phyloP scores from a whole-genome alignment of 2,113 vertebrate species.

The Todiramphus saurophagus region DNA sequence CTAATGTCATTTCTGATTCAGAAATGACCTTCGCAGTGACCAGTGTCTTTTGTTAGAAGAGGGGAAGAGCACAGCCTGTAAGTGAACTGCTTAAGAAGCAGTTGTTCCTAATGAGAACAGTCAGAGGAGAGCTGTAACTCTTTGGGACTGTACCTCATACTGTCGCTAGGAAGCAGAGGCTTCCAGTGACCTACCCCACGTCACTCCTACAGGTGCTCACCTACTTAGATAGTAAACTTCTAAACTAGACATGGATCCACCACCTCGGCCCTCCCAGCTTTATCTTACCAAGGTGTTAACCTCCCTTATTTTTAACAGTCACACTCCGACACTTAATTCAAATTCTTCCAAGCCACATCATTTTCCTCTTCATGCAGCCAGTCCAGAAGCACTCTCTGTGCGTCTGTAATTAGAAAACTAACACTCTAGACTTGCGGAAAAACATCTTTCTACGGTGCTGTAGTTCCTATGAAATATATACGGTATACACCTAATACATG shows the following conservation, averaged over 20 bases:
- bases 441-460: background rate
- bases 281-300: background rate
- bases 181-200: background rate
- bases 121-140: background rate
- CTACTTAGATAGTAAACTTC: background rate
- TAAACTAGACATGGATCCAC: background rate
- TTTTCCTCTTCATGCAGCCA: background rate
- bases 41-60: background rate
- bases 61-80: background rate
- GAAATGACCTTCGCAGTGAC: background rate
- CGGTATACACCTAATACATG: background rate
- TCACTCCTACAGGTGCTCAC: background rate
- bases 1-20: background rate
- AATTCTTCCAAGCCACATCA: background rate
- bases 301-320: background rate
- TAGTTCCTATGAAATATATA: background rate
- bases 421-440: background rate
- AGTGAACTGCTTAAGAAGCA: background rate
- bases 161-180: background rate
- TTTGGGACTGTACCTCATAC: background rate
- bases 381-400: background rate
- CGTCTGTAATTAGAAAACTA: slow-evolving; percentile 13
- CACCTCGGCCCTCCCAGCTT: background rate
- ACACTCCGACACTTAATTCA: background rate
- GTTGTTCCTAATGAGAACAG: background rate